Percentiles rank a stretch among this genome's conserved stretches.
phyloP scores from a whole-genome alignment of 2,888 invertebrate species.

The Nemoura dubitans region DNA sequence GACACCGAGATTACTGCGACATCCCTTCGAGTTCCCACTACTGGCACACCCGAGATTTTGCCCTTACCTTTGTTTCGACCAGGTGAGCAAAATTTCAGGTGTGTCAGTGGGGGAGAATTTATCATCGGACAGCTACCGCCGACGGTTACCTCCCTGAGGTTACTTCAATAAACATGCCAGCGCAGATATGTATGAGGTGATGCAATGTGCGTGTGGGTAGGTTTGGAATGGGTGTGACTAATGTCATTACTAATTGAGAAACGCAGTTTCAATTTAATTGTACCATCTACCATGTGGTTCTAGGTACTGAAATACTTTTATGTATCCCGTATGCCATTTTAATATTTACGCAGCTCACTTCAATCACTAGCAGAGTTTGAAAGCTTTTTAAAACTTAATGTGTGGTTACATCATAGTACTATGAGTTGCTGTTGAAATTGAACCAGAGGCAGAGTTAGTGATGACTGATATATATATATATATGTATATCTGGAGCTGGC shows the following conservation, averaged over 20 bases:
- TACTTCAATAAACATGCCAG: neutral
- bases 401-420: neutral
- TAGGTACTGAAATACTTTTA: too few relatives aligned
- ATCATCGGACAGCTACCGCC: neutral
- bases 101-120: constrained; percentile 7
- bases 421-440: neutral
- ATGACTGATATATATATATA: neutral
- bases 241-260: neutral
- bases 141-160: too few relatives aligned
- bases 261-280: too few relatives aligned
- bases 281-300: too few relatives aligned
- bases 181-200: neutral
- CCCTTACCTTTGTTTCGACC: constrained; percentile 8
- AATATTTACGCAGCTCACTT: neutral
- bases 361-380: neutral
- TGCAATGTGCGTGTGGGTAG: neutral
- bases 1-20: too few relatives aligned
- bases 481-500: too few relatives aligned
- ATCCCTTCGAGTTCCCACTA: neutral
- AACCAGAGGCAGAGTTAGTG: neutral
- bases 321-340: neutral
- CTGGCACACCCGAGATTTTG: constrained; percentile 27
- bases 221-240: neutral
- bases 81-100: constrained; percentile 43
- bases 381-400: neutral